A percentile compares a stretch with the other conserved stretches of the same genome.
These are phyloP conservation scores for Mythimna impura DNA, from an alignment of 2,888 invertebrate species.

Conservation along the genomic window DNA sequence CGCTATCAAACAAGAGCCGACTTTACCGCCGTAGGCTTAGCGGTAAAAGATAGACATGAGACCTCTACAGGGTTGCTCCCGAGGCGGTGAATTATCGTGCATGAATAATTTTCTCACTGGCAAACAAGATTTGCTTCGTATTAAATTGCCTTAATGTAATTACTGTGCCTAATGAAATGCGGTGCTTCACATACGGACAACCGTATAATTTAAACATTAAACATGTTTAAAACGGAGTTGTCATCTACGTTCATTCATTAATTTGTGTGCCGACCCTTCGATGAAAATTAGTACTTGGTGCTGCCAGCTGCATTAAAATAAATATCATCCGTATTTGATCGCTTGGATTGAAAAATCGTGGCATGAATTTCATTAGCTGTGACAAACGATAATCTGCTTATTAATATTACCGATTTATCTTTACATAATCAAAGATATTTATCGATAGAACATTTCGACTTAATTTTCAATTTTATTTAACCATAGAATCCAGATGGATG, in stretches of 20 bases:
- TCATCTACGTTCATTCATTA: conserved; percentile 54
- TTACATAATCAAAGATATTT: neutral
- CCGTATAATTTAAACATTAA: conserved; percentile 58
- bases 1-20: conserved; percentile 85
- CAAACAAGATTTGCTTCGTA: conserved; percentile 76
- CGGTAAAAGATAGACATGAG: conserved; percentile 89
- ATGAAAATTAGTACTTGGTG: conserved; percentile 31
- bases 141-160: conserved; percentile 79
- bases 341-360: conserved; percentile 27
- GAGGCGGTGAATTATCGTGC: conserved; percentile 77
- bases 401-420: conserved; percentile 9
- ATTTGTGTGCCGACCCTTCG: conserved; percentile 34
- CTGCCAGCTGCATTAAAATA: conserved; percentile 2
- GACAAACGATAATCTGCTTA: conserved; percentile 16
- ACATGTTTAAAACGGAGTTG: conserved; percentile 59
- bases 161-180: conserved; percentile 74
- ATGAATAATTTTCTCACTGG: conserved; percentile 80
- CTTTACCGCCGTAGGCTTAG: conserved; percentile 89
- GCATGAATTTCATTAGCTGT: conserved; percentile 6
- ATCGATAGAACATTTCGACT: neutral
- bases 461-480: conserved; percentile 22
- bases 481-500: conserved; percentile 26
- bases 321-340: conserved; percentile 15
- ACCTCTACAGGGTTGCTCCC: conserved; percentile 82
- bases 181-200: conserved; percentile 56